Evolutionary conservation across 2,888 invertebrate species (phyloP).

Genomic region (Ashinkailepas kermadecensis): DNA sequence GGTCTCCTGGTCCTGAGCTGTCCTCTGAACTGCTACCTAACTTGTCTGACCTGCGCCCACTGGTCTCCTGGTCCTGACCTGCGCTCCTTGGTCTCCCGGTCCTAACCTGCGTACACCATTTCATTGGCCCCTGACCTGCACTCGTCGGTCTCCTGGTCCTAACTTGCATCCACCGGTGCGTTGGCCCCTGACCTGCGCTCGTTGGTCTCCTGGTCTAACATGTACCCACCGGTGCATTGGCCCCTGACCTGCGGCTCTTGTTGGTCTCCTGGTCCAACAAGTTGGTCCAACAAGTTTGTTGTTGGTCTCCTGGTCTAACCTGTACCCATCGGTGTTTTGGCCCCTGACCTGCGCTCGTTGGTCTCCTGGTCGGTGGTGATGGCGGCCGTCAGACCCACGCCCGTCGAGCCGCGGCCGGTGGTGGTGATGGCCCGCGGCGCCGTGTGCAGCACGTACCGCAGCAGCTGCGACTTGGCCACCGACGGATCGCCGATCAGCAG

Average conservation of each 20-base stretch:
- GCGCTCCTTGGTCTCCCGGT: not conserved
- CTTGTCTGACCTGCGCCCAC: no score
- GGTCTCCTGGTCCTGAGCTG: no score
- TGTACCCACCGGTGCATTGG: no score
- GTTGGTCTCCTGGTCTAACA: slow-evolving; percentile 40
- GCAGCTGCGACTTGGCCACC: slow-evolving; percentile 93
- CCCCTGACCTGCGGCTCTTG: not conserved
- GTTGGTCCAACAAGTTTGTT: no score
- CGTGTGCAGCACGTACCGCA: slow-evolving; percentile 86
- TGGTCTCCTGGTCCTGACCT: no score
- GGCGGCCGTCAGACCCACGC: slow-evolving; percentile 97
- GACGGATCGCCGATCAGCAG: slow-evolving; percentile 97
- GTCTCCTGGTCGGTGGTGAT: slow-evolving; percentile 94
- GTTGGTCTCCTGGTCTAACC: not conserved
- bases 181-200: not conserved
- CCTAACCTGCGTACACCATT: no score
- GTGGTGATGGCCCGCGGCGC: slow-evolving; percentile 95
- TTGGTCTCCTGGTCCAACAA: not conserved
- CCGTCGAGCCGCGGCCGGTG: slow-evolving; percentile 95
- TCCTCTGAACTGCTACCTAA: no score
- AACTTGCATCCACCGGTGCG: no score
- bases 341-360: slow-evolving; percentile 57
- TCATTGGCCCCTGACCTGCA: no score
- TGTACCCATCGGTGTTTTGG: not conserved
- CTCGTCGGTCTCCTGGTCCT: no score